Evolutionary conservation across 2,797 vertebrate genomes (phyloP).

Genomic region (Lagocephalus sceleratus): DNA sequence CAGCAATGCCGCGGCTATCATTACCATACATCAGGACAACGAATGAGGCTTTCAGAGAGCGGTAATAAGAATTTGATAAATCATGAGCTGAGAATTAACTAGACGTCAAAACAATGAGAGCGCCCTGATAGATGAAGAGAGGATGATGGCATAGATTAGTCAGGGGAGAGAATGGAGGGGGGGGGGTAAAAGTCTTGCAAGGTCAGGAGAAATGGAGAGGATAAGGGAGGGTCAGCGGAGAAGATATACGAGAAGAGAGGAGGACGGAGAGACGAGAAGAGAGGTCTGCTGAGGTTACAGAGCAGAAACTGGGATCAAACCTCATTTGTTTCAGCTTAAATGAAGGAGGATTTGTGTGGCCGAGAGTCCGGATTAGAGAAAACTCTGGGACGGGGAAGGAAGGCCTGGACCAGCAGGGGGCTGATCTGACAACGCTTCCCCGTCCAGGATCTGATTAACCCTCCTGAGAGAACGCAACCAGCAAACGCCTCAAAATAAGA

Average conservation of each 20-base stretch:
- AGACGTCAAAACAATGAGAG: slow-evolving; percentile 99
- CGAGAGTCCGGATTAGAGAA: too few species aligned
- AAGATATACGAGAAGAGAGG: slow-evolving; percentile 4
- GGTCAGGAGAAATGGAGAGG: slow-evolving; percentile 54
- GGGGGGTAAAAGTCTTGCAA: slow-evolving; percentile 30
- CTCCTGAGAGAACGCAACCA: too few species aligned
- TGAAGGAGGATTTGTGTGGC: too few species aligned
- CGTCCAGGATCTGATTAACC: too few species aligned
- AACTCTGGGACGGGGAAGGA: too few species aligned
- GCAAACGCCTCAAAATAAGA: too few species aligned
- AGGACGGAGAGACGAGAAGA: neutral
- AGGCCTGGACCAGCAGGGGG: too few species aligned
- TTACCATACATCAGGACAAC: slow-evolving; percentile 99
- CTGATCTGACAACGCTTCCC: too few species aligned
- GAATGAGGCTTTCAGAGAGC: slow-evolving; percentile 99
- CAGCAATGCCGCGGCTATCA: slow-evolving; percentile 89
- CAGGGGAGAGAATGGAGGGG: slow-evolving; percentile 68
- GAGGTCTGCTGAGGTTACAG: neutral
- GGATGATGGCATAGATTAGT: slow-evolving; percentile 93
- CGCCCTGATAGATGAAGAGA: slow-evolving; percentile 95
- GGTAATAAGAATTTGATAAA: slow-evolving; percentile 99
- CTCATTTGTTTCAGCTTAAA: too few species aligned
- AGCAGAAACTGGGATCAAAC: neutral
- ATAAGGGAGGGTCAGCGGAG: slow-evolving; percentile 8
- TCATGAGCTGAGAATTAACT: slow-evolving; percentile 99